A percentile compares a stretch with the other conserved stretches of the same genome.
Evolutionary conservation across 2,888 invertebrate species (phyloP).

Genomic region (Cheilosia vernalis): DNA sequence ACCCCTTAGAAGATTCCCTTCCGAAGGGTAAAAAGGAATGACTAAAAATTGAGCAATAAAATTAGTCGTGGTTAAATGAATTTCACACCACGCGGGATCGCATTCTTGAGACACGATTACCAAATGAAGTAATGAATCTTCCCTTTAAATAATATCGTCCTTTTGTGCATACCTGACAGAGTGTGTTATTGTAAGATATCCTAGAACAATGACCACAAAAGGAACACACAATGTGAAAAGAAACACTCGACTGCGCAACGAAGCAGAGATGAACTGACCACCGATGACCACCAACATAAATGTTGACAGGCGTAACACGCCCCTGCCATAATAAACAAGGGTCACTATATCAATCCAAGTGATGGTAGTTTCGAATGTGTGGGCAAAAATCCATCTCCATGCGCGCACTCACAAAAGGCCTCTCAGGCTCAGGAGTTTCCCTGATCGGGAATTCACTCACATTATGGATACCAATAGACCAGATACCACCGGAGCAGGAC

Average conservation of each 20-base stretch:
- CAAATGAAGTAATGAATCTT: conserved; percentile 81
- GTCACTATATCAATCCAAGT: conserved; percentile 77
- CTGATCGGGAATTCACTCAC: conserved; percentile 53
- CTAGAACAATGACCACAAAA: conserved; percentile 66
- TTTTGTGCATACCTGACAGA: conserved; percentile 67
- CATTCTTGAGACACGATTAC: conserved; percentile 56
- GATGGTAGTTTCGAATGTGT: conserved; percentile 39
- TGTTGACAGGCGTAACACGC: conserved; percentile 84
- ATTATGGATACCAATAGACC: conserved; percentile 4
- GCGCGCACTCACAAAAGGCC: conserved; percentile 57
- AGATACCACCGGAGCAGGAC: conserved; percentile 53
- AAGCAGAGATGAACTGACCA: conserved; percentile 56
- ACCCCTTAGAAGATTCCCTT: conserved; percentile 42
- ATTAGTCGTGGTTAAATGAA: conserved; percentile 83
- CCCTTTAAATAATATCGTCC: conserved; percentile 68
- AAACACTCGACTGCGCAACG: conserved; percentile 51
- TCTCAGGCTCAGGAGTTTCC: conserved; percentile 61
- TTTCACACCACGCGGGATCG: conserved; percentile 77
- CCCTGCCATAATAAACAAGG: conserved; percentile 82
- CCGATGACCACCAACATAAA: conserved; percentile 83
- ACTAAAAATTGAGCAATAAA: conserved; percentile 83
- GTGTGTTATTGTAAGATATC: conserved; percentile 69
- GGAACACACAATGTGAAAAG: conserved; percentile 68
- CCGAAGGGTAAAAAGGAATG: conserved; percentile 35
- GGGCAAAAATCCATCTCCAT: conserved; percentile 60